Conservation (phyloP, 2,888 invertebrate genomes). For the Ochropleura leucogaster region DNA sequence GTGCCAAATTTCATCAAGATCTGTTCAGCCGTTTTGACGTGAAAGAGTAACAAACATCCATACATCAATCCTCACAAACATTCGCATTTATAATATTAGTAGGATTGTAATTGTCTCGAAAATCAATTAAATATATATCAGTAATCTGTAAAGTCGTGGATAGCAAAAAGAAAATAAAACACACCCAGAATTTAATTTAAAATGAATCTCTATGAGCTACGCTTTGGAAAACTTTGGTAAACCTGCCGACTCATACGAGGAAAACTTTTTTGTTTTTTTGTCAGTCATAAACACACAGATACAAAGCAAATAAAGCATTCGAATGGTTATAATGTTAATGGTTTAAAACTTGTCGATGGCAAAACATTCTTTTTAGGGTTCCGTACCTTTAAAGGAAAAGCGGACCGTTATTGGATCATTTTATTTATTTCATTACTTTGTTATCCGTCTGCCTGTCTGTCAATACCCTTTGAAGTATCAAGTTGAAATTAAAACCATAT, state of each 20-base stretch:
- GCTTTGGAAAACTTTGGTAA: background rate
- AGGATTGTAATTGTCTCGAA: too few relatives aligned
- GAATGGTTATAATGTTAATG: background rate
- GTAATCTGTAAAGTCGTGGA: background rate
- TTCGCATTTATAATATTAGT: too few relatives aligned
- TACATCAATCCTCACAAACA: too few relatives aligned
- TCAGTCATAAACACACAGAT: background rate
- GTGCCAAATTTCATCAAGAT: too few relatives aligned
- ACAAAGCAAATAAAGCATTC: conserved; percentile 3
- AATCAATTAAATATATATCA: background rate
- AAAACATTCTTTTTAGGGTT: background rate
- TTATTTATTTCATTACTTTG: too few relatives aligned
- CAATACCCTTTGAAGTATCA: too few relatives aligned
- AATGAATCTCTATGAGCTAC: background rate
- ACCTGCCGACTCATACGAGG: conserved; percentile 2
- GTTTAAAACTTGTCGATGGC: background rate
- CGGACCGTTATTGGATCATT: too few relatives aligned
- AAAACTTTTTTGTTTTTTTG: conserved; percentile 1
- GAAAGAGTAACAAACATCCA: too few relatives aligned
- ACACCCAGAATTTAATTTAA: background rate
- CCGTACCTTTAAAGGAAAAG: too few relatives aligned
- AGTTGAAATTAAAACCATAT: too few relatives aligned
- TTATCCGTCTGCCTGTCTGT: too few relatives aligned
- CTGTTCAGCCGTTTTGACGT: too few relatives aligned
- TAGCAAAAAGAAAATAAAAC: background rate